Conservation (phyloP, 2,113 vertebrate genomes). For the Perca schrenkii region DNA sequence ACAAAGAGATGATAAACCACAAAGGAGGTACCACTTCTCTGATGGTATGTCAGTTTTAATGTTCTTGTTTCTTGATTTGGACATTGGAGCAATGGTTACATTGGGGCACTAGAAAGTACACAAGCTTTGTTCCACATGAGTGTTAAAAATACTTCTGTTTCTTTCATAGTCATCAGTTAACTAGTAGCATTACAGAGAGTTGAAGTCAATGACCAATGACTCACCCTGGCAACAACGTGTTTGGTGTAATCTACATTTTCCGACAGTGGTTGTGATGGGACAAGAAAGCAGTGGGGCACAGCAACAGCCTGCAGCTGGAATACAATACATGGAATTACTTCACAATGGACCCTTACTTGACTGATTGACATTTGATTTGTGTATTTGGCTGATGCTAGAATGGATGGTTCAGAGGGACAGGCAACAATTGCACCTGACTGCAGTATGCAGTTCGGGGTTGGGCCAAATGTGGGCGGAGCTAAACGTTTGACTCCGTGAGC, state of each 20-base stretch:
- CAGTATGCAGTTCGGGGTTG: too few species aligned
- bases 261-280: conserved; percentile 79
- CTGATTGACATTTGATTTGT: too few species aligned
- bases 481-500: too few species aligned
- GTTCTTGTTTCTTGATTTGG: neutral
- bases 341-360: neutral
- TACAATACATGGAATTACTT: conserved; percentile 8
- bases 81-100: neutral
- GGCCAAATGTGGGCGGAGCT: too few species aligned
- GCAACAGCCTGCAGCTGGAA: conserved; percentile 40
- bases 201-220: neutral
- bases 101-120: too few species aligned
- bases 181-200: neutral
- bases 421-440: too few species aligned
- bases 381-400: too few species aligned
- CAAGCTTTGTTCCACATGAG: too few species aligned
- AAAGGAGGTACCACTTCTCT: too few species aligned
- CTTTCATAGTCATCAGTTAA: neutral
- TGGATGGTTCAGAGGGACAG: too few species aligned
- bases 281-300: conserved; percentile 73
- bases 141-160: neutral
- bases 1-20: too few species aligned
- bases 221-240: conserved; percentile 85
- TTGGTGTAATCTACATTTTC: conserved; percentile 87
- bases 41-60: too few species aligned